Percentiles rank a stretch among this genome's conserved stretches.
phyloP scores from a whole-genome alignment of 23 tunicate genomes.

The Styela plicata region DNA sequence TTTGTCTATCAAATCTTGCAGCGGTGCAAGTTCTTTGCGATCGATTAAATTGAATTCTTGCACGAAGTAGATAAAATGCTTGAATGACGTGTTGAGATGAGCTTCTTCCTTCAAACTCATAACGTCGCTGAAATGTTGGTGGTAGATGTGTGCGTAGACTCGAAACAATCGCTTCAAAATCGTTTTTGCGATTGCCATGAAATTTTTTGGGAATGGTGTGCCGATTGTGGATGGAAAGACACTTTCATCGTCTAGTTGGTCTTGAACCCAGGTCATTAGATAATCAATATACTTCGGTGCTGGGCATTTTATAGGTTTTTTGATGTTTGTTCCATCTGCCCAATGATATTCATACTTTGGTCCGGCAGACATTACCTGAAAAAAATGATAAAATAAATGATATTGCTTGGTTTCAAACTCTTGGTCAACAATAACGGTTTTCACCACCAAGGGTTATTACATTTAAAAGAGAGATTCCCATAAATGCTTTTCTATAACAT shows the following conservation, averaged over 20 bases:
- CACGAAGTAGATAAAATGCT: conserved; percentile 93
- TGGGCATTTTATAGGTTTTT: conserved; percentile 87
- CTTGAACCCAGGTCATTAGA: conserved; percentile 98
- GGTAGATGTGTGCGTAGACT: conserved; percentile 97
- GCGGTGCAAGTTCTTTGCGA: conserved; percentile 83
- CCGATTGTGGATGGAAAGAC: conserved; percentile 92
- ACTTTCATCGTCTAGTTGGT: conserved; percentile 87
- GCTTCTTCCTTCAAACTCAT: conserved; percentile 87
- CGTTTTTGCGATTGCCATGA: conserved; percentile 81
- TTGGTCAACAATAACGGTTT: too few species aligned
- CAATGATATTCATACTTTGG: conserved; percentile 96
- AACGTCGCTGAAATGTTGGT: conserved; percentile 92
- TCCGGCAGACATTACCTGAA: conserved; percentile 86
- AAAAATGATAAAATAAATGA: not conserved
- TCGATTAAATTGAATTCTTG: conserved; percentile 89
- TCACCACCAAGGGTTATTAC: too few species aligned
- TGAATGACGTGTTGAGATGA: conserved; percentile 94
- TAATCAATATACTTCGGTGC: conserved; percentile 94
- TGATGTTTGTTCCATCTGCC: conserved; percentile 94
- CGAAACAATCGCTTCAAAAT: conserved; percentile 90
- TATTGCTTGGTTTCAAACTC: too few species aligned
- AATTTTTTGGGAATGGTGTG: conserved; percentile 89
- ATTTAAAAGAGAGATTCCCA: too few species aligned
- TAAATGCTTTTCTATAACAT: too few species aligned
- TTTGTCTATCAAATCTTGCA: conserved; percentile 90